Conservation (phyloP, 2,113 vertebrate species). For the Athene noctua region DNA sequence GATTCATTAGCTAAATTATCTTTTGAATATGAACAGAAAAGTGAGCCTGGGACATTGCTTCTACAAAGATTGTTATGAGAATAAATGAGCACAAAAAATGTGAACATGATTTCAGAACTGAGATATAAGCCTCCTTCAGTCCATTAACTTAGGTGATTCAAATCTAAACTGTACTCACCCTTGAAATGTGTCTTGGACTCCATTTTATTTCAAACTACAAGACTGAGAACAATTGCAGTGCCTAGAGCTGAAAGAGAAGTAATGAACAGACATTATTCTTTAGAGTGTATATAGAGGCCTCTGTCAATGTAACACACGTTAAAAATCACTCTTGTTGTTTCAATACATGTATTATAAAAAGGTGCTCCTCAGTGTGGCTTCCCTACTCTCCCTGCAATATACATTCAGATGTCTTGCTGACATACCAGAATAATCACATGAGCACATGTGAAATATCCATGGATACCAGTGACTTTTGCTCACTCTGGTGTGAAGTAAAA, state of each 20-base stretch:
- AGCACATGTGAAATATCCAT: not conserved
- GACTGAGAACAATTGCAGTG: not conserved
- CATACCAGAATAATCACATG: not conserved
- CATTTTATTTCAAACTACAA: not conserved
- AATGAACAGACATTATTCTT: not conserved
- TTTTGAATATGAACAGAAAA: not conserved
- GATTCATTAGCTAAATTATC: not conserved
- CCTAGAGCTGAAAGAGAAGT: not conserved
- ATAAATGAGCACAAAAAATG: not conserved
- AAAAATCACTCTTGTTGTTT: not conserved
- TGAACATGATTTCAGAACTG: not conserved
- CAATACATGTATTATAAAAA: not conserved
- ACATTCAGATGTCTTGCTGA: not conserved
- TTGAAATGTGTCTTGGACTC: not conserved
- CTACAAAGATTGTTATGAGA: not conserved
- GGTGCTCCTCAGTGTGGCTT: not conserved
- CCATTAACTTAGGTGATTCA: not conserved
- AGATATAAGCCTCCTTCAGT: not conserved
- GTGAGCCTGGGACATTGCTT: not conserved
- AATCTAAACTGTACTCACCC: not conserved
- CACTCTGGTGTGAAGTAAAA: not conserved
- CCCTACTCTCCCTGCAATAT: not conserved
- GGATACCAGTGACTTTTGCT: fast-evolving
- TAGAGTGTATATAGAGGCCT: not conserved
- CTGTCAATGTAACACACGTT: not conserved